These are phyloP conservation scores for Resseliella maxima DNA, from an alignment of 2,888 invertebrate species.

Conservation along the genomic window DNA sequence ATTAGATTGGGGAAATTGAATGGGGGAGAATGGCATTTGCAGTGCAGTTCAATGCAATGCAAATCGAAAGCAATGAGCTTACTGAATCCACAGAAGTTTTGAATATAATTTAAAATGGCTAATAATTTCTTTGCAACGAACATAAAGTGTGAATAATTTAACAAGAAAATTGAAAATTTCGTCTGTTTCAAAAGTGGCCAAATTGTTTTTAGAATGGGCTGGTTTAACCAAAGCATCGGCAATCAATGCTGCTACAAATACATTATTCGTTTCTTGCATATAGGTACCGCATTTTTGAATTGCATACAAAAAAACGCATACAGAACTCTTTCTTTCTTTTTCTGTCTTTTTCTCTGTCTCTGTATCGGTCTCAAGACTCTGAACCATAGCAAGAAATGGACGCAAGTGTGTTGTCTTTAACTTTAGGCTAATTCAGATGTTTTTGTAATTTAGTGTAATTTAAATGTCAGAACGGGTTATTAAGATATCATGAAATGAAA, in stretches of 20 bases:
- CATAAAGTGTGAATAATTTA: slow-evolving; percentile 22
- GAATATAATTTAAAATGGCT: slow-evolving; percentile 15
- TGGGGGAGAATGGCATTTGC: neutral
- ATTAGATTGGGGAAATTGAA: slow-evolving; percentile 19
- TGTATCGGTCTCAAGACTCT: neutral
- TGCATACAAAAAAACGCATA: neutral
- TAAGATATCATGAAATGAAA: slow-evolving; percentile 60
- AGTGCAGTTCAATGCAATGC: too few relatives aligned
- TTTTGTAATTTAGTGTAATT: slow-evolving; percentile 61
- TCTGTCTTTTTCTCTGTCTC: too few relatives aligned
- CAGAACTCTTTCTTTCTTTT: neutral
- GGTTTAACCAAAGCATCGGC: neutral
- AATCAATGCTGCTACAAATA: neutral
- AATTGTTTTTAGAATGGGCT: slow-evolving; percentile 7
- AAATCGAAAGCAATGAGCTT: neutral
- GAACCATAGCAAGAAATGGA: neutral
- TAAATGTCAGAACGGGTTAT: slow-evolving; percentile 61
- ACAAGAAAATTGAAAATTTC: slow-evolving; percentile 10
- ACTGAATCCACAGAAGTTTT: neutral
- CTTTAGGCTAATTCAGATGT: slow-evolving; percentile 60
- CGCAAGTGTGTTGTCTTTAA: slow-evolving; percentile 6
- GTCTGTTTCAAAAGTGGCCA: neutral
- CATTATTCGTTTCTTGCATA: neutral
- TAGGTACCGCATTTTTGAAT: neutral
- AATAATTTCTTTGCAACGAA: neutral